Evolutionary conservation across 2,888 invertebrate genomes (phyloP).

Genomic region (Protonemura montana): DNA sequence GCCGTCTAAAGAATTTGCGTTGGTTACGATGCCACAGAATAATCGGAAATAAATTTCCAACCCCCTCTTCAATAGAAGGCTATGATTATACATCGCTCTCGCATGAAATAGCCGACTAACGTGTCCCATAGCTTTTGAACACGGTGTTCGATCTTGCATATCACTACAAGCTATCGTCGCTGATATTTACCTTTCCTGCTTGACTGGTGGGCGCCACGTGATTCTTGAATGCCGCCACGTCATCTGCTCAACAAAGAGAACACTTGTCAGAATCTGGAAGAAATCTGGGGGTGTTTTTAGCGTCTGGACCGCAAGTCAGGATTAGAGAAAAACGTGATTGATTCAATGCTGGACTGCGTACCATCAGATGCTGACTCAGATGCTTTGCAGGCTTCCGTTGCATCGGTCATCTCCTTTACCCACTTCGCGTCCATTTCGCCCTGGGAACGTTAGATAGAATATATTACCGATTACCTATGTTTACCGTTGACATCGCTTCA

Average conservation of each 20-base stretch:
- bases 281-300: neutral
- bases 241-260: neutral
- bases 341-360: neutral
- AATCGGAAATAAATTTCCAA: neutral
- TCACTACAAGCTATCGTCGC: neutral
- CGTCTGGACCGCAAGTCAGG: neutral
- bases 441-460: too few species aligned
- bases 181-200: neutral
- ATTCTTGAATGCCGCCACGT: neutral
- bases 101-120: neutral
- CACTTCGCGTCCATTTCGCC: neutral
- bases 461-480: too few species aligned
- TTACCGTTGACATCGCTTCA: too few species aligned
- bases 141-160: neutral
- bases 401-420: neutral
- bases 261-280: neutral
- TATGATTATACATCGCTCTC: neutral
- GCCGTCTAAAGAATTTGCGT: neutral
- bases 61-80: neutral
- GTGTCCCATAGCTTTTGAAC: neutral
- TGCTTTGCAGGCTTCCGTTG: neutral
- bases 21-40: neutral
- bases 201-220: neutral
- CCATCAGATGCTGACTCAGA: neutral
- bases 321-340: neutral